Base-by-base conservation (phyloP, 2,113 vertebrate genomes). In the Struthio camelus region DNA sequence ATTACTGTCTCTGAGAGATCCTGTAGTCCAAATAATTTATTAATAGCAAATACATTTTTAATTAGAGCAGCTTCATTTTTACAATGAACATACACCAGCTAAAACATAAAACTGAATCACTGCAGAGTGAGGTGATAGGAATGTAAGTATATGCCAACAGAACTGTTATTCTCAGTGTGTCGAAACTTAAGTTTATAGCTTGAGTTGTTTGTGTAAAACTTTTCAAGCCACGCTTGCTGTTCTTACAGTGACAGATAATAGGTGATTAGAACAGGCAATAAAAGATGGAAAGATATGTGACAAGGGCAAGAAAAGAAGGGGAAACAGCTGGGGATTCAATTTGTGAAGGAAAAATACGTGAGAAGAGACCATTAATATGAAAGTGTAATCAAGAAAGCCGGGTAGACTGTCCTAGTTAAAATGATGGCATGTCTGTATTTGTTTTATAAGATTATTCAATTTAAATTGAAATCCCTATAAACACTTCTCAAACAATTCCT, bases 401-500 rank as follows among this genome's bases (percentile, higher is more conserved):
- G 59, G 64, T 50, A 7, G 10, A 38, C 14, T 79, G 4, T 59
- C 54, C 24, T 4, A 22, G 2, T 53, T 80, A 80, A 64, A 85
- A 59, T 32, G 9, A n/a, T 6, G 2, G 1, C 4, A 42, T n/a
- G 12, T 10, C 10, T 36, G 20, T 69, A 2, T 2, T 32, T 59
- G 54, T 46, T 88, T 24, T 46, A 13, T 36, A 48, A 19, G 30
- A 40, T 72, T 72, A 70, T 40, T 13, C 53, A 90, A 40, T 4
- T 56, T 44, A 22, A 10, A 78, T 61, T 77, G 23, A 64, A 80
- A 78, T 56, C 7, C 6, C 62, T 79, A 8, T 20, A 69, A 30
- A 1, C 3, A 11, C 14, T 75, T 83, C 32, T 83, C n/a, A 75
- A 83, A 25, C 18, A 36, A 51, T 77, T 89, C 11, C 59, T 2